Percentiles rank a stretch among this genome's conserved stretches.
phyloP scores from a whole-genome alignment of 2,888 invertebrate species.

The Tineola bisselliella region DNA sequence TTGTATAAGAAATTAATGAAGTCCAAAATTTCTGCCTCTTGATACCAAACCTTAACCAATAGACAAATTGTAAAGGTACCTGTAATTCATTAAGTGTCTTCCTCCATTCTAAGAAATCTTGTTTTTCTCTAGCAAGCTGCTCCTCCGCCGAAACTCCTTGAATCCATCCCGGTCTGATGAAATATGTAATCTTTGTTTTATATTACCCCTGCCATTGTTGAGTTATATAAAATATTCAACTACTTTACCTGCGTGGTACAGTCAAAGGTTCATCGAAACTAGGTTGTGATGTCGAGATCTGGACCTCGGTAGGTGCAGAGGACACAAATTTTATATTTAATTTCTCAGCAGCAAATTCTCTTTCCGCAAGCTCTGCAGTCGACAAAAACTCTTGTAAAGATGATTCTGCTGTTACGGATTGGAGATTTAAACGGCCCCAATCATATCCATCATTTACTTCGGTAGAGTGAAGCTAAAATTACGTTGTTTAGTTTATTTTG shows the following conservation, averaged over 20 bases:
- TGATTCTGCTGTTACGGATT: slow-evolving; percentile 95
- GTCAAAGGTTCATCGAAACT: slow-evolving; percentile 56
- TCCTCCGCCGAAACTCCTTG: slow-evolving; percentile 80
- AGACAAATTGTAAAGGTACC: slow-evolving; percentile 13
- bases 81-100: slow-evolving; percentile 81
- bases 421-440: slow-evolving; percentile 89
- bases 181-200: slow-evolving; percentile 17
- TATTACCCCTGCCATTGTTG: too few relatives aligned
- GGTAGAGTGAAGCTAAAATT: slow-evolving; percentile 78
- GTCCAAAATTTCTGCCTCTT: too few relatives aligned
- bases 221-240: not conserved
- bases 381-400: slow-evolving; percentile 95
- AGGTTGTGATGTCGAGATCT: slow-evolving; percentile 47
- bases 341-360: slow-evolving; percentile 93
- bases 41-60: too few relatives aligned
- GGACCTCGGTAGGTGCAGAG: slow-evolving; percentile 44
- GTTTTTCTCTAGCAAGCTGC: slow-evolving; percentile 80
- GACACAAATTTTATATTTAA: slow-evolving; percentile 75
- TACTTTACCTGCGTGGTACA: slow-evolving; percentile 78
- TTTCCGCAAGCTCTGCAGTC: slow-evolving; percentile 93
- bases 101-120: slow-evolving; percentile 91
- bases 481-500: not conserved
- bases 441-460: slow-evolving; percentile 92
- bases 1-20: too few relatives aligned
- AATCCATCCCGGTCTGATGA: slow-evolving; percentile 85